Percentiles rank a stretch among this genome's conserved stretches.
Conservation (phyloP, 2,888 invertebrate genomes). For the Micropterix aruncella region DNA sequence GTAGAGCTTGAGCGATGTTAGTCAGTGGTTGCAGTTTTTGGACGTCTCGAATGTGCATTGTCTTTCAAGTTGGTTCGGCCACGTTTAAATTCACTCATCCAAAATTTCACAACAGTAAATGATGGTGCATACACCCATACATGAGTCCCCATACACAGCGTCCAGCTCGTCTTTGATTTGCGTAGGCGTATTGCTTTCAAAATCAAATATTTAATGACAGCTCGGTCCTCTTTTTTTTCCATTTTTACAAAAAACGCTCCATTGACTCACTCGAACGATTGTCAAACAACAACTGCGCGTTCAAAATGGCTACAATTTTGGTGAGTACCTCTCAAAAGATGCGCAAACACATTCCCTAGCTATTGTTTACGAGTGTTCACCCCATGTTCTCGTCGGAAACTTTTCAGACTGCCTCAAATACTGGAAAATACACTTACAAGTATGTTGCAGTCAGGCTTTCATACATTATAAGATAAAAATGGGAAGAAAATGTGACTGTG, state of each 20-base stretch:
- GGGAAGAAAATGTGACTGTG: too few relatives aligned
- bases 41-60: background rate
- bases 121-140: too few relatives aligned
- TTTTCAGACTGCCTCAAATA: background rate
- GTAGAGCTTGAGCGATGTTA: background rate
- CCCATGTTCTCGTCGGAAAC: background rate
- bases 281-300: too few relatives aligned
- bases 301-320: background rate
- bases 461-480: too few relatives aligned
- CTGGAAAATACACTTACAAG: too few relatives aligned
- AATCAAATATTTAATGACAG: background rate
- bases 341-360: background rate
- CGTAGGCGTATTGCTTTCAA: background rate
- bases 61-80: background rate
- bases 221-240: background rate
- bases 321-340: background rate
- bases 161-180: background rate
- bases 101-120: background rate
- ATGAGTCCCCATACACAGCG: background rate
- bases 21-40: background rate
- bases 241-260: background rate
- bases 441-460: too few relatives aligned
- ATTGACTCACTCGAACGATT: constrained; percentile 1
- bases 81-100: background rate
- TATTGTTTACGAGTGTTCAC: background rate